These are phyloP conservation scores for Pangasius macronema DNA, from an alignment of 2,797 vertebrate species.

Conservation along the genomic window DNA sequence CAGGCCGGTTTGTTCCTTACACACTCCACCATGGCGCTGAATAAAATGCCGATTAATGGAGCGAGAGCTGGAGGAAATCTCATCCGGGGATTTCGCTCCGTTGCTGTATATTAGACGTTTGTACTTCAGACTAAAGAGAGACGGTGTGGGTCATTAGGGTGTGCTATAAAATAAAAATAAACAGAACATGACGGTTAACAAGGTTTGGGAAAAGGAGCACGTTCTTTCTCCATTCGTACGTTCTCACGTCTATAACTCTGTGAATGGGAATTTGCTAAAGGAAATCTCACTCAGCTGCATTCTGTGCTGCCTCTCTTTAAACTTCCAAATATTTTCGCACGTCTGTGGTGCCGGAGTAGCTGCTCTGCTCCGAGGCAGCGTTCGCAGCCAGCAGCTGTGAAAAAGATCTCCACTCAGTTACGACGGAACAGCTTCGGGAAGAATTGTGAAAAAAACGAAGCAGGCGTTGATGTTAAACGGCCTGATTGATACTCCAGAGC, in stretches of 20 bases:
- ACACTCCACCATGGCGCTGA: neutral
- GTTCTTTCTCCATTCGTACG: neutral
- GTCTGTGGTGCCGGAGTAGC: conserved; percentile 52
- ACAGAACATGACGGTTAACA: conserved; percentile 16
- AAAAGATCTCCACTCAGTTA: conserved; percentile 69
- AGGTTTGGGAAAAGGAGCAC: conserved; percentile 16
- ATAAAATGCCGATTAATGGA: neutral
- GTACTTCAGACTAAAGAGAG: neutral
- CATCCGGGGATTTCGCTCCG: neutral
- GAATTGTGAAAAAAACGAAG: conserved; percentile 66
- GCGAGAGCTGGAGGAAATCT: neutral
- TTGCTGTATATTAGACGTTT: neutral
- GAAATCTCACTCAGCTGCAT: conserved; percentile 36
- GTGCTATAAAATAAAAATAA: neutral
- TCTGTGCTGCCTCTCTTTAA: conserved; percentile 15
- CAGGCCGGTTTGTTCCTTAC: neutral
- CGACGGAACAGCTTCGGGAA: conserved; percentile 67
- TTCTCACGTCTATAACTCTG: neutral
- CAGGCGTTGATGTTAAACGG: conserved; percentile 64
- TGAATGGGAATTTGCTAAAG: conserved; percentile 39
- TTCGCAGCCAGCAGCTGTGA: conserved; percentile 63
- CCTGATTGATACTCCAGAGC: conserved; percentile 74
- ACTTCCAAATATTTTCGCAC: conserved; percentile 30
- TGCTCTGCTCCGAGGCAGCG: conserved; percentile 39
- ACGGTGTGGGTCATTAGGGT: too few species aligned